These are phyloP conservation scores for Fragariocoptes setiger DNA, from an alignment of 1,140 invertebrate genomes.

Conservation along the genomic window DNA sequence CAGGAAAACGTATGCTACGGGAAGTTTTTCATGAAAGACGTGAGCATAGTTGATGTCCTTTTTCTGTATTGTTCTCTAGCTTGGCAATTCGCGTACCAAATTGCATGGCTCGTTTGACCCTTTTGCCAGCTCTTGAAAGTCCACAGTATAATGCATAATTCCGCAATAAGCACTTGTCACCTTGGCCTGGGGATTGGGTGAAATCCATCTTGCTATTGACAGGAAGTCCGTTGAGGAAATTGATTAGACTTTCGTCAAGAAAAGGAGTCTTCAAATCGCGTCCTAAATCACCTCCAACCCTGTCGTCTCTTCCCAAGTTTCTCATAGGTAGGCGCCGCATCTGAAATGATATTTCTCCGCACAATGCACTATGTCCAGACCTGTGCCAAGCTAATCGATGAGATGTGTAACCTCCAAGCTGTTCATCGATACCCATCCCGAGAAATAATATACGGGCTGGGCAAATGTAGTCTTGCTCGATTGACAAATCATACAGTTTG, in stretches of 20 bases:
- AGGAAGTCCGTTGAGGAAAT: conserved; percentile 32
- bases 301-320: conserved; percentile 76
- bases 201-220: conserved; percentile 36
- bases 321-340: conserved; percentile 50
- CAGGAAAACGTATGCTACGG: neutral
- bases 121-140: conserved; percentile 25
- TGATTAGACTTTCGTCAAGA: conserved; percentile 57
- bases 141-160: conserved; percentile 38
- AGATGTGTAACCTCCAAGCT: conserved; percentile 69
- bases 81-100: conserved; percentile 91
- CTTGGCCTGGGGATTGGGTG: conserved; percentile 31
- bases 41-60: conserved; percentile 20
- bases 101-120: conserved; percentile 73
- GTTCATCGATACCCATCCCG: conserved; percentile 84
- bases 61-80: conserved; percentile 38
- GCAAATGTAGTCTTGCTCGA: conserved; percentile 4
- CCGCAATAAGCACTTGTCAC: conserved; percentile 71
- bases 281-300: conserved; percentile 25
- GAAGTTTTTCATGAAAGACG: neutral
- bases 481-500: neutral
- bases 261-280: conserved; percentile 43
- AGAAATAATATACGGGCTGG: conserved; percentile 34
- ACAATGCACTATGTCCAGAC: conserved; percentile 29
- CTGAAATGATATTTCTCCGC: conserved; percentile 35
- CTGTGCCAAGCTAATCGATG: conserved; percentile 40